Percentiles rank a stretch among this genome's conserved stretches.
These are phyloP conservation scores for Eustalomyia histrio DNA, from an alignment of 2,888 invertebrate species.

Conservation along the genomic window DNA sequence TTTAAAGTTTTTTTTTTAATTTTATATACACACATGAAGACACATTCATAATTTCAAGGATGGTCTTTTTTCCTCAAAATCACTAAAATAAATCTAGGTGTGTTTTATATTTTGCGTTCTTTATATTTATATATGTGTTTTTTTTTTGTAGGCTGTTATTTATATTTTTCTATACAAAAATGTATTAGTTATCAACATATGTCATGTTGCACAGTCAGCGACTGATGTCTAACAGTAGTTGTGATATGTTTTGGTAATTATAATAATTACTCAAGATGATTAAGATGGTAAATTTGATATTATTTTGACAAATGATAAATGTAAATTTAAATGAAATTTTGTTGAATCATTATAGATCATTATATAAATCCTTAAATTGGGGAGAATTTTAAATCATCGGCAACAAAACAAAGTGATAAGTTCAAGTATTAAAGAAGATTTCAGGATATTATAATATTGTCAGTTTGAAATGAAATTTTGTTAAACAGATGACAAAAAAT, in stretches of 20 bases:
- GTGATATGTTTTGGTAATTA: background rate
- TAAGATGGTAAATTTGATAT: background rate
- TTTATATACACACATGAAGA: background rate
- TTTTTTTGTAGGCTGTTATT: slow-evolving; percentile 28
- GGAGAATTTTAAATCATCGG: too few species aligned
- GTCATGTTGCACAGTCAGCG: background rate
- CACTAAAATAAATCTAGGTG: slow-evolving; percentile 23
- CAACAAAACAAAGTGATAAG: too few species aligned
- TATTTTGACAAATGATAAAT: slow-evolving; percentile 20
- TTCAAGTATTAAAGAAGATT: too few species aligned
- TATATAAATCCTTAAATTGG: background rate
- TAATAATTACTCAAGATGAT: slow-evolving; percentile 7
- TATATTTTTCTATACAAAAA: slow-evolving; percentile 23
- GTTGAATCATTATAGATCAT: background rate
- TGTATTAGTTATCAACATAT: slow-evolving; percentile 5
- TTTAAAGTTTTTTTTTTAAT: slow-evolving; percentile 12
- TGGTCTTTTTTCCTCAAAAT: slow-evolving; percentile 31
- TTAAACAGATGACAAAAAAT: too few species aligned
- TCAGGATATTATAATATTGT: too few species aligned
- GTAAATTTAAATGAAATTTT: slow-evolving; percentile 1
- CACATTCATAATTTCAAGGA: slow-evolving; percentile 51
- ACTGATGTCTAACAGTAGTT: slow-evolving; percentile 43
- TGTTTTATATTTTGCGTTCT: slow-evolving; percentile 11
- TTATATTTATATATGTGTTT: background rate
- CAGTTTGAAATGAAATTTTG: too few species aligned